These are phyloP conservation scores for Eupithecia insigniata DNA, from an alignment of 2,888 invertebrate species.

Conservation along the genomic window DNA sequence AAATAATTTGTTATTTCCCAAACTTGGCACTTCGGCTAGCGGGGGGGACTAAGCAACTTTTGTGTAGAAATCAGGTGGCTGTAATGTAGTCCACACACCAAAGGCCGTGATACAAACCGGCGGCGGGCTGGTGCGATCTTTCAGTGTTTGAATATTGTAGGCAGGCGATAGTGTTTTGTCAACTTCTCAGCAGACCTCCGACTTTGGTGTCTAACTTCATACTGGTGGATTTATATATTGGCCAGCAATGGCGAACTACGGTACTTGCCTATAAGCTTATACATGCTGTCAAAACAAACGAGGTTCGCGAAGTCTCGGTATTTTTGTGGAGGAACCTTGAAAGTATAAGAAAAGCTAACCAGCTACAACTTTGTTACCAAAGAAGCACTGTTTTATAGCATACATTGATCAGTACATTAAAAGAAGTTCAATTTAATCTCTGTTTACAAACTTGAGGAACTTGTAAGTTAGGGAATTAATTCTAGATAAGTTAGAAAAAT, in stretches of 20 bases:
- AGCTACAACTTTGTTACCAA: too few relatives aligned
- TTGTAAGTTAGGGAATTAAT: too few relatives aligned
- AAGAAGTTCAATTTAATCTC: too few relatives aligned
- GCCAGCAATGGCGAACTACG: background rate
- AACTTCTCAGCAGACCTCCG: background rate
- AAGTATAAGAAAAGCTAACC: too few relatives aligned
- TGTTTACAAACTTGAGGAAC: too few relatives aligned
- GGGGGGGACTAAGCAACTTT: background rate
- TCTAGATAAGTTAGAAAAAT: too few relatives aligned
- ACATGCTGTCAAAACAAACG: too few relatives aligned
- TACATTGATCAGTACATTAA: too few relatives aligned
- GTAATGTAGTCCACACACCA: background rate
- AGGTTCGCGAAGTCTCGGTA: too few relatives aligned
- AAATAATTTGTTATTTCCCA: slow-evolving; percentile 31
- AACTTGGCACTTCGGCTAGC: slow-evolving; percentile 24
- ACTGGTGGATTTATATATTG: background rate
- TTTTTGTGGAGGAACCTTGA: too few relatives aligned
- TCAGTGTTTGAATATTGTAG: background rate
- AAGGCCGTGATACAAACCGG: background rate
- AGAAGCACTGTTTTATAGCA: too few relatives aligned
- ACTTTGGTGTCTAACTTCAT: background rate
- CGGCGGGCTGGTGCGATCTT: background rate
- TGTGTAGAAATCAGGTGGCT: background rate
- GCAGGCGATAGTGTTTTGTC: background rate
- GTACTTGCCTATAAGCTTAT: too few relatives aligned